phyloP scores from a whole-genome alignment of 2,113 vertebrate species.

The Erpornis zantholeuca region DNA sequence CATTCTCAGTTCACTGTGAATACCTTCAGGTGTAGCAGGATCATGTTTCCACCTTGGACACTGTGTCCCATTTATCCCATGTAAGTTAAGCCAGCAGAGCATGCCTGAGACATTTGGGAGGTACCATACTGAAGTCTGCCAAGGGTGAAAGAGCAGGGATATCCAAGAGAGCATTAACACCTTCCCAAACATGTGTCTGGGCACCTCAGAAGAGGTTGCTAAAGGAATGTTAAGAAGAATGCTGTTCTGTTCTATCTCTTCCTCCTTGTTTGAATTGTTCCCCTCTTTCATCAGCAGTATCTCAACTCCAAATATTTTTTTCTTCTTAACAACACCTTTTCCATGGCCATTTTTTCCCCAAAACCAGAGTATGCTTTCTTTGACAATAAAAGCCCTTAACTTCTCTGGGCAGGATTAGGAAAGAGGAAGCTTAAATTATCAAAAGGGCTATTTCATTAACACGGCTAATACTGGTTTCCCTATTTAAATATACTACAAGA shows the following conservation, averaged over 20 bases:
- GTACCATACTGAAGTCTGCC: neutral
- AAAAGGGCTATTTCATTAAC: neutral
- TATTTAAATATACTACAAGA: neutral
- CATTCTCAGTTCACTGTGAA: neutral
- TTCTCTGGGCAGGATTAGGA: neutral
- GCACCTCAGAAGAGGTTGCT: neutral
- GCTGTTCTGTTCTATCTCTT: neutral
- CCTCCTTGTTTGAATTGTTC: neutral
- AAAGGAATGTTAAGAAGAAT: neutral
- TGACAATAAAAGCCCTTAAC: neutral
- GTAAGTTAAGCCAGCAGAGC: neutral
- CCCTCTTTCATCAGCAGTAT: neutral
- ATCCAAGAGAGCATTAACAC: neutral
- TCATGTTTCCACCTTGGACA: neutral
- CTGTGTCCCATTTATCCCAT: neutral
- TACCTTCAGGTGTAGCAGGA: neutral
- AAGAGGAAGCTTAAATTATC: neutral
- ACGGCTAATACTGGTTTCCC: neutral
- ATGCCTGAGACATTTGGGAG: neutral
- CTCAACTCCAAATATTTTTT: neutral
- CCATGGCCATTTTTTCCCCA: neutral
- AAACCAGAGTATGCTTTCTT: neutral
- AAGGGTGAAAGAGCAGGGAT: neutral
- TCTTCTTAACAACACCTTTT: neutral
- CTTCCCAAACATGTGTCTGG: neutral